Evolutionary conservation across 2,797 vertebrate genomes (phyloP), one percentile per base, ranked within the genome.

Genomic region (Ptychadena robeensis): DNA sequence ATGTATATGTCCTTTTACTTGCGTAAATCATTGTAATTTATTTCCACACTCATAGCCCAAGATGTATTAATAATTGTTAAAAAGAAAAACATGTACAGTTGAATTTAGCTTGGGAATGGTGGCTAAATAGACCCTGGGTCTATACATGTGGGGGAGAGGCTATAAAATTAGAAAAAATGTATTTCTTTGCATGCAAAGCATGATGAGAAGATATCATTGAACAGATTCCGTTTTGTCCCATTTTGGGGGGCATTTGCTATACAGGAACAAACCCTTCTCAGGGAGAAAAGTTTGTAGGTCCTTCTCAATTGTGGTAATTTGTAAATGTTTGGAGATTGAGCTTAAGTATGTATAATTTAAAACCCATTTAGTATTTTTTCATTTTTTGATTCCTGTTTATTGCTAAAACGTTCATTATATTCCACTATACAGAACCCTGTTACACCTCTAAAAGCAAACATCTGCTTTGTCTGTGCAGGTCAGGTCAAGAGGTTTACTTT

Each of bases 1-100:
- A 65, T 78, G 35, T 32, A 63, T 10, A 64, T 65, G 68, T 27
- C 64, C 9, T 67, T 59, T 25, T 22, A 76, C 44, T 71, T 48
- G 61, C 9, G 9, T 44, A 2, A 66, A 66, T 66, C 61, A 31
- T 66, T 10, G 34, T 32, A 34, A 67, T 44, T 38, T 70, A 27
- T 66, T 77, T 53, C 44, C 64, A 68, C 28, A 34, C 9, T 67
- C 28, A 5, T 53, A 53, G 18, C 18, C 8, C 44, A 53, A 53
- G 18, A 53, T 53, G 1, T 9, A 9, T 61, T 61, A 3, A 8
- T 61, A 25, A 59, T 22, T 59, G n/a, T n/a, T 11, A 61, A 25
- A 27, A 61, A 15, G 6, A 59, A 27, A 2, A 25, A n/a, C 5
- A 22, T 67, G 15, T 67, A 35, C 34, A 67, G 18, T 9, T 15